phyloP scores from a whole-genome alignment of 2,113 vertebrate genomes.

The Megalops atlanticus region DNA sequence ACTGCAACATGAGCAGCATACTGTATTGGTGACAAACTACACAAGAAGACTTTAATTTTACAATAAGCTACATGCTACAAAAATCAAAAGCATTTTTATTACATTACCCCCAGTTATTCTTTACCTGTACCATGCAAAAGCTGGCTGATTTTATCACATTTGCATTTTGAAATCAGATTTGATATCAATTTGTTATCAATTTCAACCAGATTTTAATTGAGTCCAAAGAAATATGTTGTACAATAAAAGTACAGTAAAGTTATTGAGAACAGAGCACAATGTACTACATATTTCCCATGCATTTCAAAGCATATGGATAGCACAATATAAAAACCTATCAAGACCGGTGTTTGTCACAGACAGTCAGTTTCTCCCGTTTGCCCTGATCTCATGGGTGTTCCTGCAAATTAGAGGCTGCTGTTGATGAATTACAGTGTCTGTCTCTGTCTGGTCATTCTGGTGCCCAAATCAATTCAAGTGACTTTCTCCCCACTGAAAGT shows the following conservation, averaged over 20 bases:
- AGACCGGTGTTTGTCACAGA: slow-evolving; percentile 3
- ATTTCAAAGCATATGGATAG: not conserved
- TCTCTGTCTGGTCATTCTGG: slow-evolving; percentile 41
- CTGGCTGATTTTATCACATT: not conserved
- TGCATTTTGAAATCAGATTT: too few species aligned
- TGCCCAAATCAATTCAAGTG: slow-evolving; percentile 59
- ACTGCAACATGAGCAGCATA: not conserved
- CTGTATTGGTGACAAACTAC: too few species aligned
- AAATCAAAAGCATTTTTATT: not conserved
- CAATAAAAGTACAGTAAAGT: not conserved
- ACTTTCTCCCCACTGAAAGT: slow-evolving; percentile 46
- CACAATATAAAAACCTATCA: slow-evolving; percentile 6
- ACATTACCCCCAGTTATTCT: not conserved
- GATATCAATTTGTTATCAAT: not conserved
- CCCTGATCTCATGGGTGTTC: slow-evolving; percentile 50
- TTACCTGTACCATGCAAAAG: not conserved
- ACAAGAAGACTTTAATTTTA: too few species aligned
- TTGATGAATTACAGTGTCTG: slow-evolving; percentile 59
- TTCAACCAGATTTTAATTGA: not conserved
- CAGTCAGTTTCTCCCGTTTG: slow-evolving; percentile 28
- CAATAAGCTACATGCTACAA: too few species aligned
- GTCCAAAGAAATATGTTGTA: not conserved
- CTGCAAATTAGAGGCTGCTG: slow-evolving; percentile 53
- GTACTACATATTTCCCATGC: not conserved
- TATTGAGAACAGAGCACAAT: not conserved